Evolutionary conservation across 2,113 vertebrate genomes (phyloP), one percentile per base, ranked within the genome.

Genomic region (Eulacestoma nigropectus): DNA sequence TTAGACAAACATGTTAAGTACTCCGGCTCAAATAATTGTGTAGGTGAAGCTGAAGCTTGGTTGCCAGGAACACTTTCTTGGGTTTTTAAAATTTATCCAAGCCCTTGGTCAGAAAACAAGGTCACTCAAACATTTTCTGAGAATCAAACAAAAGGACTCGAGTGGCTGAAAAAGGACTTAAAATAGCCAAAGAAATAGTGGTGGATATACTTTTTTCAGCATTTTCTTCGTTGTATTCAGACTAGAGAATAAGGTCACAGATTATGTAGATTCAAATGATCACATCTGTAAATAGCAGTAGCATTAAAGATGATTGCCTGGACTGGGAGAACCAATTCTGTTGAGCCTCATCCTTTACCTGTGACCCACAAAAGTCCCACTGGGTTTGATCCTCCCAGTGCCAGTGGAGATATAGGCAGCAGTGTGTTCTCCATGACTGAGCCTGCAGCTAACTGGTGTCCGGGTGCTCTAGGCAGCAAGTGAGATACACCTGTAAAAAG

Each of bases 1-100:
- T 87, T 87, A 76, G 70, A 65, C 39, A 96, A 94, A 87, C 68
- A 47, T 52, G 13, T n/a, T n/a, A 56, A 87, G 25, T 18, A 18
- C 46, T 90, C 35, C 74, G 64, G 68, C 68, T 90, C 55, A 93
- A 93, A 87, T 50, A 67, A 57, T 21, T 41, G 46, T 41, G 39
- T 80, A 42, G 74, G 39, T 59, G 50, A 93, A 77, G 67, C 37
- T 67, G 84, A 87, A 84, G 19, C 39, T 62, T 74, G 15, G 21
- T 65, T 94, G 62, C 57, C 23, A 55, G 49, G 55, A 91, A 23
- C 18, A 27, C 14, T 84, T 89, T 50, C 42, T 35, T 85, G 42
- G 8, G 3, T 65, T 73, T 93, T 87, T n/a, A 39, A 73, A 80
- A 20, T 95, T 67, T 83, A n/a, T 76, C 35, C n/a, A 87, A 93